These are phyloP conservation scores for Pelosia muscerda DNA, from an alignment of 2,888 invertebrate species.

Conservation along the genomic window DNA sequence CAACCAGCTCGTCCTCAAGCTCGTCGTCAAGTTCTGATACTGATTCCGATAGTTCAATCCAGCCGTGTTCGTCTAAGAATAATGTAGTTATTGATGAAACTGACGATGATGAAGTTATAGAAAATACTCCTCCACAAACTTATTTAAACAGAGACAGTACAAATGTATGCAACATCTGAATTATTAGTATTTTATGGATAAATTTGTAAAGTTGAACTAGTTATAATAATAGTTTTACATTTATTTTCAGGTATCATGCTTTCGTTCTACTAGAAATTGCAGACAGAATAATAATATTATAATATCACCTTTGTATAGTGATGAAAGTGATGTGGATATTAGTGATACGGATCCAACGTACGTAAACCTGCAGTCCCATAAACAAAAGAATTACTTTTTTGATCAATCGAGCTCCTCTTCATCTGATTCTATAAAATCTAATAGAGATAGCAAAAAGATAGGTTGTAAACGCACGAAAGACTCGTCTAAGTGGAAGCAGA, in stretches of 20 bases:
- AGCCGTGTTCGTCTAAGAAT: neutral
- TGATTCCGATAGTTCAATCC: conserved; percentile 1
- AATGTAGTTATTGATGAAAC: conserved; percentile 4
- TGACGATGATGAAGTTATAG: neutral
- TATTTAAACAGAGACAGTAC: neutral
- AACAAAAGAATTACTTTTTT: neutral
- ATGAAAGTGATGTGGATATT: conserved; percentile 14
- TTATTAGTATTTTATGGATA: neutral
- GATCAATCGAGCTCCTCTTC: neutral
- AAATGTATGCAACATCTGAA: neutral
- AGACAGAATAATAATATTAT: neutral
- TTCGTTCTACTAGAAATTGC: neutral
- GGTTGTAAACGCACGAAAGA: neutral
- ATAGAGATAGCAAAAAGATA: conserved; percentile 8
- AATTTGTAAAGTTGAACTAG: neutral
- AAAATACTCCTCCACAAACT: neutral
- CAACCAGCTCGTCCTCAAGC: neutral
- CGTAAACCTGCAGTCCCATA: neutral
- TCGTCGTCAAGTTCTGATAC: conserved; percentile 2
- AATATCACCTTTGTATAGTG: conserved; percentile 5
- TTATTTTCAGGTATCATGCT: conserved; percentile 1
- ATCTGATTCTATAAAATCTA: neutral
- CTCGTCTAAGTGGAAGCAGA: conserved; percentile 4
- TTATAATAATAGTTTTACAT: neutral
- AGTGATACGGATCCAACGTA: conserved; percentile 14